phyloP scores from a whole-genome alignment of 2,113 vertebrate species.

The Protomyctophum bolini region DNA sequence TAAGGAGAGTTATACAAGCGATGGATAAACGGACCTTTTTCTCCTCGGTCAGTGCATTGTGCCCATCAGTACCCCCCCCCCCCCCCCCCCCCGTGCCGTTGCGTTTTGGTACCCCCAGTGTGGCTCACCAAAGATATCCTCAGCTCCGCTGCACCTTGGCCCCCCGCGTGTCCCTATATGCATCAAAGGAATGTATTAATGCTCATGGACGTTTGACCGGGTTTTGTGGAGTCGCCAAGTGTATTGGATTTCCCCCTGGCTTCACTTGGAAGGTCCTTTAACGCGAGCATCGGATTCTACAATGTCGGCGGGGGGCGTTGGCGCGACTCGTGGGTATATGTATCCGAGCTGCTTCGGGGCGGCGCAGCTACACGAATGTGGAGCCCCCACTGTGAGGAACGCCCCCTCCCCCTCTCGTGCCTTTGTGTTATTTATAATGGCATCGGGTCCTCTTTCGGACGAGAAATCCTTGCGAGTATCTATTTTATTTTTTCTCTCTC shows the following conservation, averaged over 20 bases:
- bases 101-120: constrained; percentile 17
- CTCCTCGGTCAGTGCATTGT: constrained; percentile 14
- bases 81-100: constrained; percentile 6
- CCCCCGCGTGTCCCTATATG: constrained; percentile 4
- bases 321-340: background rate
- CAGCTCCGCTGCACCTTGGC: constrained; percentile 50
- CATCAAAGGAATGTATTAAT: constrained; percentile 8
- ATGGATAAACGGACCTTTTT: constrained; percentile 32
- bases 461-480: background rate
- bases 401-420: constrained; percentile 20
- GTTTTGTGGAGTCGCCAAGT: background rate
- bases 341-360: constrained; percentile 11
- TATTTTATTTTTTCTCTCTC: constrained; percentile 10
- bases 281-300: constrained; percentile 1
- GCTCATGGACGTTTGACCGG: background rate
- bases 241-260: constrained; percentile 14
- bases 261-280: background rate
- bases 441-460: constrained; percentile 37
- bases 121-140: constrained; percentile 61
- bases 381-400: background rate
- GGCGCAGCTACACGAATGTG: background rate
- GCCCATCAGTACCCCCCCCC: constrained; percentile 27
- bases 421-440: constrained; percentile 26
- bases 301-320: background rate
- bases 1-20: constrained; percentile 44